A percentile compares a stretch with the other conserved stretches of the same genome.
Conservation (phyloP, 2,113 vertebrate species). For the Limanda limanda region DNA sequence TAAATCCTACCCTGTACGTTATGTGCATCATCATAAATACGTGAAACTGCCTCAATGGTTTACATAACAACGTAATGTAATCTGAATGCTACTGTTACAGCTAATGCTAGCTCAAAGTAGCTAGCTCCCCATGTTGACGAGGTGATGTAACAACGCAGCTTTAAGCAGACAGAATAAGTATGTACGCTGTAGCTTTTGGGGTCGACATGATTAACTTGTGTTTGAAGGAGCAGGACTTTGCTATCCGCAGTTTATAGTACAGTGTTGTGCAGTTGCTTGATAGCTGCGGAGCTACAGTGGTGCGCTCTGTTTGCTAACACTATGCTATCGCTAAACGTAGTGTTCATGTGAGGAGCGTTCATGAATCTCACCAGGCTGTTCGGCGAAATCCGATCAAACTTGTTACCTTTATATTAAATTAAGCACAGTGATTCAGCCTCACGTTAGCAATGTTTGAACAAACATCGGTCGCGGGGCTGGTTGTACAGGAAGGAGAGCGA, state of each 20-base stretch:
- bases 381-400: background rate
- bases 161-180: background rate
- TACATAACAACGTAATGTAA: background rate
- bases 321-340: constrained; percentile 9
- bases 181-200: too few relatives aligned
- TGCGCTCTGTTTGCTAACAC: constrained; percentile 52
- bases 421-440: background rate
- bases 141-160: background rate
- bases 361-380: background rate
- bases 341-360: background rate
- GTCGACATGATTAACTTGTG: background rate
- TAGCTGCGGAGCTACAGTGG: background rate
- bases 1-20: background rate
- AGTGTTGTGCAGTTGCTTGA: background rate
- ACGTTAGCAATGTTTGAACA: background rate
- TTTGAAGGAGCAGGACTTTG: background rate
- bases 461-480: background rate
- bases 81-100: background rate
- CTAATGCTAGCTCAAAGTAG: constrained; percentile 44
- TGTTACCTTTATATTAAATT: background rate
- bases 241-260: background rate
- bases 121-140: background rate
- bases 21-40: background rate
- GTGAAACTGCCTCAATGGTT: background rate
- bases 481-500: too few relatives aligned